A percentile compares a stretch with the other conserved stretches of the same genome.
Conservation (phyloP, 2,113 vertebrate species). For the Poeciliopsis occidentalis region DNA sequence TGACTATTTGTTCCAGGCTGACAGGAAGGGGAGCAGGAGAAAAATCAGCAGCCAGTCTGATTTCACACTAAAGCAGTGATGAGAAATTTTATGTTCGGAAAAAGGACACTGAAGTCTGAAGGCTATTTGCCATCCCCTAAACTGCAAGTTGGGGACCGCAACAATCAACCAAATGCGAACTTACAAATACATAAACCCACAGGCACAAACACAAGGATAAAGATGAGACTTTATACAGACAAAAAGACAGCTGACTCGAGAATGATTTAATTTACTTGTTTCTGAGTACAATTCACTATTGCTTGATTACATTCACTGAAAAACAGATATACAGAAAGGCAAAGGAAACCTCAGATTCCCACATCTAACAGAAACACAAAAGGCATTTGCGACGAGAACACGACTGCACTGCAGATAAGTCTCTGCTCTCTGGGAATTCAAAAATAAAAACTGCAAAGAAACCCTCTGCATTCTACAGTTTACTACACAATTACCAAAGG, state of each 20-base stretch:
- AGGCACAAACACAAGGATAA: slow-evolving; percentile 70
- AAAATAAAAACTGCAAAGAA: slow-evolving; percentile 30
- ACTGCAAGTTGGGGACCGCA: slow-evolving; percentile 34
- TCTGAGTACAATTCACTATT: slow-evolving; percentile 13
- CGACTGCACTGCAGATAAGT: slow-evolving; percentile 40
- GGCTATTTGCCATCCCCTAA: slow-evolving; percentile 25
- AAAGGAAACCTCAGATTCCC: slow-evolving; percentile 14
- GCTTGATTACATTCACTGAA: slow-evolving; percentile 5
- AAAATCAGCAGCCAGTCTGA: slow-evolving; percentile 66
- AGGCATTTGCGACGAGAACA: slow-evolving; percentile 36
- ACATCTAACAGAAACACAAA: slow-evolving; percentile 37
- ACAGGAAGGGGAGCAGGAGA: slow-evolving; percentile 2
- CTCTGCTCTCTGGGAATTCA: slow-evolving; percentile 28
- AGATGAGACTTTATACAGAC: not conserved
- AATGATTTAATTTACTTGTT: not conserved
- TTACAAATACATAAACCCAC: slow-evolving; percentile 6
- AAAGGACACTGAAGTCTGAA: slow-evolving; percentile 46
- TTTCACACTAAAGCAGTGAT: slow-evolving; percentile 66
- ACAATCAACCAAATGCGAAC: slow-evolving; percentile 34
- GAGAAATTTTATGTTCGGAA: slow-evolving; percentile 39
- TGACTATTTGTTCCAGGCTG: slow-evolving; percentile 59
- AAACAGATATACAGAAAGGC: slow-evolving; percentile 15
- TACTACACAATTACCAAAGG: slow-evolving; percentile 25
- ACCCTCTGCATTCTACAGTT: slow-evolving; percentile 10
- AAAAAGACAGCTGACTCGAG: not conserved